Evolutionary conservation across 2,888 invertebrate genomes (phyloP), one percentile per base, ranked within the genome.

Genomic region (Hypena proboscidalis): DNA sequence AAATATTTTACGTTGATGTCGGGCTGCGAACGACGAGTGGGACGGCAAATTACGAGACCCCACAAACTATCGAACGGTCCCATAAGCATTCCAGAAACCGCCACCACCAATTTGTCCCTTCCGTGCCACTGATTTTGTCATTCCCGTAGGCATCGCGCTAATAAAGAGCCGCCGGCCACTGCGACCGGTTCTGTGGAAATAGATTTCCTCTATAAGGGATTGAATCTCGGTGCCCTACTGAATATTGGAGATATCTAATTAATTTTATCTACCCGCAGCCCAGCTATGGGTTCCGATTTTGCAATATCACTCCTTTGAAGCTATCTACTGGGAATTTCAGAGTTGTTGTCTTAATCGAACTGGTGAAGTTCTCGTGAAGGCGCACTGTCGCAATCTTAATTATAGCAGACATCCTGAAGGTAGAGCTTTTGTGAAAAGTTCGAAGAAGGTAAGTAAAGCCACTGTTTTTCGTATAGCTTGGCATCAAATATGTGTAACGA

Each of bases 21-120:
- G 45, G 64, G 51, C 69, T 73, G 77, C 71, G 64, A 62, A 54
- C 67, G 74, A 75, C 75, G 70, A 69, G 71, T 67, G 67, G 74
- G 70, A 64, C 60, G 74, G 58, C 80, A 80, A 80, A 84, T 83
- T 81, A 77, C 77, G 68, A 72, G 69, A 71, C 65, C 72, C 64
- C 59, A 65, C 55, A 66, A n/a, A 74, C 74, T 72, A 74, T 75
- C 74, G 70, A 74, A 69, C 67, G 67, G 67, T 69, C 71, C 74
- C 70, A 76, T 75, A 76, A 74, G 74, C 78, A 77, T 78, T 80
- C 71, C 77, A 66, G 70, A 66, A 74, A 74, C 74, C 73, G 48
- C 70, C 64, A 73, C 77, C 74, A 70, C 77, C 80, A 81, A 87
- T 86, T 87, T 83, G 83, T 83, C 82, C 82, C 80, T 86, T 85